Base-by-base conservation (phyloP, 2,888 invertebrate genomes). In the Aleiodes leptofemur region DNA sequence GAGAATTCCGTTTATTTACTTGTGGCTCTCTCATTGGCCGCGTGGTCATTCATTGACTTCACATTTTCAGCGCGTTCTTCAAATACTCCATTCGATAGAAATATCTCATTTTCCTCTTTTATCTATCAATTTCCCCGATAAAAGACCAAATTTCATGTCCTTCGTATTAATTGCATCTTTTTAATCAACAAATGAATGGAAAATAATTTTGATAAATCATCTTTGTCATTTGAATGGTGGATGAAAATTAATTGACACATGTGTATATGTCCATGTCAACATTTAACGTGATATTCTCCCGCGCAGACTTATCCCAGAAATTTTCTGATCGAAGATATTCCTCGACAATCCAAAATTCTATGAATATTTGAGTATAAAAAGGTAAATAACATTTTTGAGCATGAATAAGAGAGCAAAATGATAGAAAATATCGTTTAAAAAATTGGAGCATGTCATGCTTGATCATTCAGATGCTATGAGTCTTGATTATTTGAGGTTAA, bases 271-370 rank as follows among this genome's bases (percentile, higher is more conserved):
- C 38, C 5, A 56, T 7, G 16, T n/a, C 61, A 61, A 38, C n/a
- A 23, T 43, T 48, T 29, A 64, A 64, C 59, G 64, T 48, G 64
- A 43, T 23, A 16, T 23, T 64, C 64, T 64, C 64, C 64, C 64
- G 64, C 61, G 61, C 64, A 64, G 43, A 14, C 43, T 23, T 7
- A 14, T 48, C 3, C 64, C 13, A 23, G 4, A n/a, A 48, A 48
- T 64, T 38, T 61, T 61, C 48, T 64, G 43, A 43, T 64, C 48
- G 43, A 48, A n/a, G 14, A 14, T 16, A n/a, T 14, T 9, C 4
- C 23, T 48, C 14, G 9, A 9, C 5, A 11, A 43, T 43, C 11
- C 43, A 14, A 23, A 64, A 64, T 64, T 16, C 34, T 14, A 55
- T 43, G 43, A 55, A 55, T 55, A 61, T 61, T 64, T 38, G 34